phyloP scores from a whole-genome alignment of 2,888 invertebrate species.

The Eurois occulta region DNA sequence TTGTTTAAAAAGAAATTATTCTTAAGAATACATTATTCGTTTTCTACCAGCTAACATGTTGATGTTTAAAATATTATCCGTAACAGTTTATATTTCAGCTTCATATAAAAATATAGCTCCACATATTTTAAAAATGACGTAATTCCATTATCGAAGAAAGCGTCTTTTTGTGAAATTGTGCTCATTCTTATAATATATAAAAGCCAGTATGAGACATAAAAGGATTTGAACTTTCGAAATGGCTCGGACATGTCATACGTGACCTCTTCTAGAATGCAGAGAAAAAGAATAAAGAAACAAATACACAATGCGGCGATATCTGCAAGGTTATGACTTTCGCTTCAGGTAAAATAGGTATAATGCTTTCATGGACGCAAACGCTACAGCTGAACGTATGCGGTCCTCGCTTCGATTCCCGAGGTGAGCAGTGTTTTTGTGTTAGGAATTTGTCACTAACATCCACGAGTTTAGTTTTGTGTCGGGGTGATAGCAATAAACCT shows the following conservation, averaged over 20 bases:
- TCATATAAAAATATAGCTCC: background rate
- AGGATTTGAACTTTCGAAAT: conserved; percentile 54
- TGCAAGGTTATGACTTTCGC: background rate
- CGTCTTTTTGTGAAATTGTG: conserved; percentile 10
- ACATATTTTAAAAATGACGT: conserved; percentile 4
- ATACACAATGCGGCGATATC: conserved; percentile 12
- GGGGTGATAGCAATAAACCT: no score
- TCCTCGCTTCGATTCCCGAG: background rate
- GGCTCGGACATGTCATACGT: conserved; percentile 56
- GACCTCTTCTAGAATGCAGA: conserved; percentile 24
- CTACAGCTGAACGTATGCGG: background rate
- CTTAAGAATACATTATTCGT: no score
- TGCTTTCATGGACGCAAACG: background rate
- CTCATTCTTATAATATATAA: conserved; percentile 34
- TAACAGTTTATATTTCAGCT: background rate
- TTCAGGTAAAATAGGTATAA: background rate
- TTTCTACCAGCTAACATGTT: background rate
- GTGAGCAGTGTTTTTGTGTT: background rate
- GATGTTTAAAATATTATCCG: background rate
- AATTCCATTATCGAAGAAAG: conserved; percentile 5
- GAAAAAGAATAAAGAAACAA: conserved; percentile 31
- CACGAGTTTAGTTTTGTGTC: no score
- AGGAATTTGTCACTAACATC: no score
- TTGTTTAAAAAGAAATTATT: no score
- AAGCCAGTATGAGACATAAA: conserved; percentile 35